A percentile compares a stretch with the other conserved stretches of the same genome.
Evolutionary conservation across 2,797 vertebrate species (phyloP).

Genomic region (Coregonus suidteri): DNA sequence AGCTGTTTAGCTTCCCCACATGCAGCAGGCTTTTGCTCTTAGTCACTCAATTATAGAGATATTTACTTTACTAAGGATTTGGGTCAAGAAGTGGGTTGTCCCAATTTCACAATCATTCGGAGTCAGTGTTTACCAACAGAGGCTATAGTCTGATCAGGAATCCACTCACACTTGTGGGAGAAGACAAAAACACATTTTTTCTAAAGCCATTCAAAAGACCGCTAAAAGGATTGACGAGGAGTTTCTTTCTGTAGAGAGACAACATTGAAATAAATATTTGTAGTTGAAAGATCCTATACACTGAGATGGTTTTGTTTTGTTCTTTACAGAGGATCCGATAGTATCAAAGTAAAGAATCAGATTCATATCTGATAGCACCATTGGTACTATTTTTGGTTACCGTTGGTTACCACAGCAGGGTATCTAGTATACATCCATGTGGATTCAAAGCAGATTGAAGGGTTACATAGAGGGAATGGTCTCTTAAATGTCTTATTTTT

Average conservation of each 20-base stretch:
- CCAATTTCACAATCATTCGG: constrained; percentile 26
- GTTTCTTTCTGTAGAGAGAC: not conserved
- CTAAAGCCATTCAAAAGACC: not conserved
- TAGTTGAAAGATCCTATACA: not conserved
- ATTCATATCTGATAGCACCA: not conserved
- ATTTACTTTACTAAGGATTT: constrained; percentile 52
- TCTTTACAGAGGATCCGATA: not conserved
- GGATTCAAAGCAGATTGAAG: not conserved
- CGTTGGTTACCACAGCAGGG: not conserved
- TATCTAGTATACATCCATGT: not conserved
- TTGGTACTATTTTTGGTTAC: not conserved
- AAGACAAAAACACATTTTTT: not conserved
- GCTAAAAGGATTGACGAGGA: not conserved
- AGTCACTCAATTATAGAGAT: constrained; percentile 44
- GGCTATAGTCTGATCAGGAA: not conserved
- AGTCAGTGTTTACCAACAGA: not conserved
- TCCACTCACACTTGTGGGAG: too few relatives aligned
- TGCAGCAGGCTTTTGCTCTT: not conserved
- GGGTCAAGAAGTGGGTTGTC: constrained; percentile 53
- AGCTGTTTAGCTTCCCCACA: not conserved
- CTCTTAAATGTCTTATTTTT: not conserved
- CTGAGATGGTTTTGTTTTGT: not conserved
- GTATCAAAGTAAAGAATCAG: not conserved
- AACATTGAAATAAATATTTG: too few relatives aligned
- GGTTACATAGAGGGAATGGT: not conserved